phyloP scores from a whole-genome alignment of 1,140 invertebrate species.

The Brachionus sp. region DNA sequence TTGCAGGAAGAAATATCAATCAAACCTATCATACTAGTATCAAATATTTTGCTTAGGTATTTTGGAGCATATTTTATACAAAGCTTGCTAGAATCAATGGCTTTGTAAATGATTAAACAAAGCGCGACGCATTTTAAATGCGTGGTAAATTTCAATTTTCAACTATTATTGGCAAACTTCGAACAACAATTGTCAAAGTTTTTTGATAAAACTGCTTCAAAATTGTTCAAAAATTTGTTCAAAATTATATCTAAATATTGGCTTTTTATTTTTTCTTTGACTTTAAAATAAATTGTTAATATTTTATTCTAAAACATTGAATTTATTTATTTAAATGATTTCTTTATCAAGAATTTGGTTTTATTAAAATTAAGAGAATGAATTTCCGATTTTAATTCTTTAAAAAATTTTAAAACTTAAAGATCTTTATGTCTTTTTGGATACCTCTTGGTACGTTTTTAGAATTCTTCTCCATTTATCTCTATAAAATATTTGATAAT shows the following conservation, averaged over 20 bases:
- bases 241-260: neutral
- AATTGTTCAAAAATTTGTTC: neutral
- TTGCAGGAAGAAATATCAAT: constrained; percentile 8
- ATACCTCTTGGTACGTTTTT: too few species aligned
- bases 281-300: neutral
- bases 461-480: too few species aligned
- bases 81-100: neutral
- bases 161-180: neutral
- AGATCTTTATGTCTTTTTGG: too few species aligned
- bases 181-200: neutral
- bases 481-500: too few species aligned
- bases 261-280: neutral
- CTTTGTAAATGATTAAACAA: neutral
- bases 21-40: neutral
- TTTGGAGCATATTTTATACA: neutral
- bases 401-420: too few species aligned
- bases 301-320: too few species aligned
- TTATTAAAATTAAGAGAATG: too few species aligned
- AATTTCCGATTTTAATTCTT: too few species aligned
- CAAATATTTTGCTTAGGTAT: neutral
- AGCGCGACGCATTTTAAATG: neutral
- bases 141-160: neutral
- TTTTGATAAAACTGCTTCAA: neutral
- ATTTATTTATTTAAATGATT: too few species aligned
- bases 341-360: too few species aligned